Evolutionary conservation across 2,113 vertebrate genomes (phyloP).

Genomic region (Drymodes brunneopygia): DNA sequence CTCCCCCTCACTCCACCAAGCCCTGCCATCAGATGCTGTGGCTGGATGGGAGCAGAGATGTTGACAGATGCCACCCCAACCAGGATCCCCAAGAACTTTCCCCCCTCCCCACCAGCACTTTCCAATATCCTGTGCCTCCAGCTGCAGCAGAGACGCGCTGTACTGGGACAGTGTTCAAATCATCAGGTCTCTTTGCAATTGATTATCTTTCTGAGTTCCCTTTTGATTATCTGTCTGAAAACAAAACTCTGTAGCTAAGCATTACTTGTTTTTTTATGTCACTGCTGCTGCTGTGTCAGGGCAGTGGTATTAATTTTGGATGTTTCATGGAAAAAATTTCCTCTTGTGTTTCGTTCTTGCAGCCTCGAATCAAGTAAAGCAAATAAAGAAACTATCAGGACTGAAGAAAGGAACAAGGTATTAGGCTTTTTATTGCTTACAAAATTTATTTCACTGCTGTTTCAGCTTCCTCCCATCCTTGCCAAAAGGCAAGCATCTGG

Average conservation of each 20-base stretch:
- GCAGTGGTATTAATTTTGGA: conserved; percentile 16
- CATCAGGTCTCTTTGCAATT: neutral
- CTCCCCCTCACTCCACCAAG: fast-evolving
- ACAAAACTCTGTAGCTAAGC: conserved; percentile 44
- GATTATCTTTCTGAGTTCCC: neutral
- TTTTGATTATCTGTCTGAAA: conserved; percentile 58
- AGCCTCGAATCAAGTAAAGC: conserved; percentile 14
- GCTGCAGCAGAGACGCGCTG: fast-evolving
- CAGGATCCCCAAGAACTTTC: neutral
- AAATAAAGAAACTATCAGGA: conserved; percentile 21
- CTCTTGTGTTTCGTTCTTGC: neutral
- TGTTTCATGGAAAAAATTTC: neutral
- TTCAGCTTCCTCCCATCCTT: neutral
- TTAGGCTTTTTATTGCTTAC: conserved; percentile 9
- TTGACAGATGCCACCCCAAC: fast-evolving
- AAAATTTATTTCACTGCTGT: conserved; percentile 17
- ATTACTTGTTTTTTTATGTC: conserved; percentile 42
- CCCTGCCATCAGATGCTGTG: neutral
- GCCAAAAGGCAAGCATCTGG: neutral
- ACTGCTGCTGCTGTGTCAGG: neutral
- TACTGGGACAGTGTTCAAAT: neutral
- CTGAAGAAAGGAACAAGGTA: neutral
- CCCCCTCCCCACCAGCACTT: fast-evolving
- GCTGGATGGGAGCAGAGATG: neutral
- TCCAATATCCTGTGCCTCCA: neutral